These are phyloP conservation scores for Meandrusa payeni DNA, from an alignment of 2,888 invertebrate genomes.

Conservation along the genomic window DNA sequence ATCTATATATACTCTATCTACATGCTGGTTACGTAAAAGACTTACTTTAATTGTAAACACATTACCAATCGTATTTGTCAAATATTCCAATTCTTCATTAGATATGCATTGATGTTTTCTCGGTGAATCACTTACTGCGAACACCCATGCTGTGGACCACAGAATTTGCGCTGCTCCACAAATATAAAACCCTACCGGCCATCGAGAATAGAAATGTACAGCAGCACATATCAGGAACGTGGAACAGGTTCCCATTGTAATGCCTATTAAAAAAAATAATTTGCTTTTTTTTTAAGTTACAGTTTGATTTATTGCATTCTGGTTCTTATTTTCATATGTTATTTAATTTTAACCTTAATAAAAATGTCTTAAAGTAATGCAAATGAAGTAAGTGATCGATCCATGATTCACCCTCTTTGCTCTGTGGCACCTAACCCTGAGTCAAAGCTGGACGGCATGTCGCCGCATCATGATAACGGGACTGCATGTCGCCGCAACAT, in stretches of 20 bases:
- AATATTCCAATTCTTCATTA: conserved; percentile 80
- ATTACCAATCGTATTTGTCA: conserved; percentile 78
- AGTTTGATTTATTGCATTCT: no score
- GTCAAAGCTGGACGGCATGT: no score
- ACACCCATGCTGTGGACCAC: conserved; percentile 79
- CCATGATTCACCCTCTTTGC: no score
- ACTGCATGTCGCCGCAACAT: no score
- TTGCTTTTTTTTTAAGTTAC: not conserved
- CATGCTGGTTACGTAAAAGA: no score
- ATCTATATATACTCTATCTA: no score
- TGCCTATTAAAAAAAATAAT: conserved; percentile 42
- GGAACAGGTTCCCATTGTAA: conserved; percentile 81
- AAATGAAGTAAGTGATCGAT: no score
- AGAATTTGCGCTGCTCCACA: conserved; percentile 75
- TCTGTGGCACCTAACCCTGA: no score
- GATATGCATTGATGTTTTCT: conserved; percentile 81
- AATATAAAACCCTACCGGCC: conserved; percentile 85
- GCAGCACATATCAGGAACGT: conserved; percentile 84
- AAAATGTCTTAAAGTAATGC: no score
- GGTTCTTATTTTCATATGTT: no score
- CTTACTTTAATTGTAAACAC: conserved; percentile 65
- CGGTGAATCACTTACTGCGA: conserved; percentile 82
- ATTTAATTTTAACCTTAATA: no score
- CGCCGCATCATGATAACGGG: no score
- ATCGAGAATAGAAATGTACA: conserved; percentile 81